Evolutionary conservation across 2,113 vertebrate genomes (phyloP).

Genomic region (Muntiacus muntjak): DNA sequence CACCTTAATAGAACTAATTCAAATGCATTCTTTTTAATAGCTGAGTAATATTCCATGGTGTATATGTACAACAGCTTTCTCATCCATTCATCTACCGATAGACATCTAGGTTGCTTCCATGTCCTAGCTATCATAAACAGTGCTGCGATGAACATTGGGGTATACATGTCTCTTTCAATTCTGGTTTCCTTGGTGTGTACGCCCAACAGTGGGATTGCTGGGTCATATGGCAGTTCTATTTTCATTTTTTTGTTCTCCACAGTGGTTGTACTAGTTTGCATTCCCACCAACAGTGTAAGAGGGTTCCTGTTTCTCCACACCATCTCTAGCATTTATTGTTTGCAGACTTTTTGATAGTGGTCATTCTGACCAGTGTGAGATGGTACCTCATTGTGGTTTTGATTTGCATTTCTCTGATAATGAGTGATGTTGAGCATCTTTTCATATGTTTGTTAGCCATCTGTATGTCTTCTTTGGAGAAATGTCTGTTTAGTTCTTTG

Average conservation of each 20-base stretch:
- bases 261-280: not conserved
- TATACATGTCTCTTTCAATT: not conserved
- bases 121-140: not conserved
- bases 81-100: not conserved
- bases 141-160: not conserved
- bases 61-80: not conserved
- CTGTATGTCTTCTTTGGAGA: not conserved
- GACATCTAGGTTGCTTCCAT: not conserved
- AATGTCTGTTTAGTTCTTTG: not conserved
- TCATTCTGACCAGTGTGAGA: fast-evolving
- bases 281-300: not conserved
- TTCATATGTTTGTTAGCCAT: not conserved
- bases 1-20: not conserved
- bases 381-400: not conserved
- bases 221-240: not conserved
- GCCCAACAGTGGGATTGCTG: not conserved
- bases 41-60: not conserved
- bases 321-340: not conserved
- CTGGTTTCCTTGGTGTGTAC: not conserved
- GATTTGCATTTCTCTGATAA: not conserved
- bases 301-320: not conserved
- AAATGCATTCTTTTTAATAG: not conserved
- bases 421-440: not conserved
- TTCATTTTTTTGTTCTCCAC: not conserved
- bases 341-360: not conserved